These are phyloP conservation scores for Haliclystus octoradiatus DNA, from an alignment of 30 jellyfish, hydroid and myxozoan species.

Conservation along the genomic window DNA sequence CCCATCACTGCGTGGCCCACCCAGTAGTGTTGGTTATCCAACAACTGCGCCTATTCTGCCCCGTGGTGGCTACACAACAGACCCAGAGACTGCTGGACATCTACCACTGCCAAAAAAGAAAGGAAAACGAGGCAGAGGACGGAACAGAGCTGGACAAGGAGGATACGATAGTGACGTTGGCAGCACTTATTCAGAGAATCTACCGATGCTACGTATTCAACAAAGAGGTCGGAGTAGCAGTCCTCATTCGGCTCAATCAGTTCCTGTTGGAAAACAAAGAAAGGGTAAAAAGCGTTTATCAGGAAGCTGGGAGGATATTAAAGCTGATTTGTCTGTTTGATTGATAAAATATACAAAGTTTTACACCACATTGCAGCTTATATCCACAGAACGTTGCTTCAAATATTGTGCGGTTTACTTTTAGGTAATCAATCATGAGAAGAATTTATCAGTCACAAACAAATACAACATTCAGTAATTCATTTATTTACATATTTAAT, in stretches of 20 bases:
- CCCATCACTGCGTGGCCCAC: not conserved
- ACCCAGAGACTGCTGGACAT: slow-evolving; percentile 47
- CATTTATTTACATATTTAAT: too few relatives aligned
- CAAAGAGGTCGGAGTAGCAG: slow-evolving; percentile 3
- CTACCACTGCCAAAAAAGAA: slow-evolving; percentile 1
- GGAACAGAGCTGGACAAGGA: slow-evolving; percentile 6
- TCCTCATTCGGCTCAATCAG: slow-evolving; percentile 29
- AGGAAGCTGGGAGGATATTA: slow-evolving; percentile 98
- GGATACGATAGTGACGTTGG: slow-evolving; percentile 90
- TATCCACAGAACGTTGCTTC: too few relatives aligned
- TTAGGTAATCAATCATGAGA: too few relatives aligned
- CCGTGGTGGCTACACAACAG: slow-evolving; percentile 65
- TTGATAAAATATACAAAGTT: slow-evolving; percentile 1
- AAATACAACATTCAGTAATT: too few relatives aligned
- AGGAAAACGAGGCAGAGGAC: slow-evolving; percentile 32
- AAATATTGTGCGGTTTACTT: too few relatives aligned
- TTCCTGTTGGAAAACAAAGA: slow-evolving; percentile 31
- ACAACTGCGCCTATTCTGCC: not conserved
- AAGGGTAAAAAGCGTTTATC: slow-evolving; percentile 44
- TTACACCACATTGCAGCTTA: too few relatives aligned
- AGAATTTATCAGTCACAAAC: too few relatives aligned
- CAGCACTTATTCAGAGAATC: slow-evolving; percentile 84
- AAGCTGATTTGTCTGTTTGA: slow-evolving; percentile 64
- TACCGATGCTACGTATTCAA: slow-evolving; percentile 59
- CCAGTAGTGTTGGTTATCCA: not conserved